A percentile compares a stretch with the other conserved stretches of the same genome.
These are phyloP conservation scores for Gastracanthus pulcherrimus DNA, from an alignment of 2,888 invertebrate genomes.

Conservation along the genomic window DNA sequence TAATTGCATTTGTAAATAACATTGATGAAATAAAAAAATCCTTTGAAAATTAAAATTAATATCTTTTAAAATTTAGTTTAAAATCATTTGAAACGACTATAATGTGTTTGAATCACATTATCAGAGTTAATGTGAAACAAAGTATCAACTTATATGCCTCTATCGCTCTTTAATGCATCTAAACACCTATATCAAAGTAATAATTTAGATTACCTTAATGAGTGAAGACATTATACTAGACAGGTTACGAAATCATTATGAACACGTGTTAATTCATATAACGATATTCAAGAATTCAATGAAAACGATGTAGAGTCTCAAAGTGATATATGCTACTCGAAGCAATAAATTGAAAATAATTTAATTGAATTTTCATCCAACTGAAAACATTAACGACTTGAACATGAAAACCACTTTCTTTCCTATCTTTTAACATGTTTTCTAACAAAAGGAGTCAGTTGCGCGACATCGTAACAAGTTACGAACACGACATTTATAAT, in stretches of 20 bases:
- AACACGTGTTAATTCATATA: background rate
- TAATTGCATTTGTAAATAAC: no score
- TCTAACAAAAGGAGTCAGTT: background rate
- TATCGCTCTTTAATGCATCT: background rate
- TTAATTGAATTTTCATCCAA: constrained; percentile 17
- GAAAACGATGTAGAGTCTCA: no score
- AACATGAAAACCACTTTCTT: background rate
- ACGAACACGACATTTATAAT: constrained; percentile 16
- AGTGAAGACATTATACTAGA: background rate
- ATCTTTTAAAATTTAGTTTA: background rate
- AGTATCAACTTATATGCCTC: background rate
- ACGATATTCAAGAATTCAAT: no score
- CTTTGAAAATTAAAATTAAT: no score
- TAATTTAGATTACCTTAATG: constrained; percentile 6
- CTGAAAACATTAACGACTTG: no score
- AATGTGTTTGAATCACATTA: background rate
- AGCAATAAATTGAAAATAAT: background rate
- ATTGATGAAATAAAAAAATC: no score
- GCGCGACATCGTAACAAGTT: constrained; percentile 1
- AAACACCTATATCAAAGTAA: no score
- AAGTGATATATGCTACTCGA: background rate
- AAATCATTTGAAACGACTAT: background rate
- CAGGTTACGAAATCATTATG: background rate
- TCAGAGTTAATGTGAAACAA: background rate
- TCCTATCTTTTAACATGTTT: background rate